Evolutionary conservation across 2,797 vertebrate species (phyloP), one percentile per base, ranked within the genome.

Genomic region (Hippoglossus hippoglossus): DNA sequence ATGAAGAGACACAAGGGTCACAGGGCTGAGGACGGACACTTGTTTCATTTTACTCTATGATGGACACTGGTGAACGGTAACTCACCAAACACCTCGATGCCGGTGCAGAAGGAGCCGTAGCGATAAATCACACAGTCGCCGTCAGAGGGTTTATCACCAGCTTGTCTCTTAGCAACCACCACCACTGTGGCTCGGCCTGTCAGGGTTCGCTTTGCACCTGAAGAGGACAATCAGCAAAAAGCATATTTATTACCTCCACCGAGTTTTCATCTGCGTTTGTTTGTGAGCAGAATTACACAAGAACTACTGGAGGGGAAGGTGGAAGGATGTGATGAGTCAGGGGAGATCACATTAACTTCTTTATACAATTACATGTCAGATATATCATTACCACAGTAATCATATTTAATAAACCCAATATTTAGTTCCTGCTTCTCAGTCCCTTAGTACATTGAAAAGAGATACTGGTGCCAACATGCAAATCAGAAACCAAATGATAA

Each of bases 21-120:
- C n/a, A 0, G n/a, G 34, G 13, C 11, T 7, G 5, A 54, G 3
- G 2, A 57, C 2, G 2, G 54, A 63, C 25, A n/a, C 4, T 39
- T 13, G 3, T 12, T 12, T 39, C 1, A 12, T 39, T 12, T 13
- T 0, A 12, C 12, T 39, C 36, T 3, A 3, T 39, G 36, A 39
- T 39, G 36, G 31, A 34, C 31, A 3, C 31, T 3, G 31, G 54
- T 46, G 12, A 65, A 58, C 67, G 3, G 4, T 16, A 28, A 93
- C 96, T 95, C 90, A 98, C 98, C 95, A 79, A 97, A 90, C 25
- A 98, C 93, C 72, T 96, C 89, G 58, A 98, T 94, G 58, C 88
- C 85, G 0, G 96, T 94, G 61, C 95, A 93, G 88, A 96, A 98
- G 82, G 95, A 97, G 59, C 97, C 97, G 0, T 98, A 99, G 69